Evolutionary conservation across 2,113 vertebrate species (phyloP).

Genomic region (Okapia johnstoni): DNA sequence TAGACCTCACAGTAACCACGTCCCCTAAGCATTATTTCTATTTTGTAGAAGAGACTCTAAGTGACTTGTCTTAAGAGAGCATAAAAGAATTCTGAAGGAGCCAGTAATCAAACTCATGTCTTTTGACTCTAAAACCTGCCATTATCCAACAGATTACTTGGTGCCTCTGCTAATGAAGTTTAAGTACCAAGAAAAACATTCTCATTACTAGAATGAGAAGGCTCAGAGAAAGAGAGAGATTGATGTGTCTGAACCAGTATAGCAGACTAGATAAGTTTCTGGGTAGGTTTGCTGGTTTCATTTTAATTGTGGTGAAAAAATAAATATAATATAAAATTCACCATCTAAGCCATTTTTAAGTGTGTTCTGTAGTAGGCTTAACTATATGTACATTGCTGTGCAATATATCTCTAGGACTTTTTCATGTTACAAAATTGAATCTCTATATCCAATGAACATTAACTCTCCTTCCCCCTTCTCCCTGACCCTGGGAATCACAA

Average conservation of each 20-base stretch:
- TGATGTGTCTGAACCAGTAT: not conserved
- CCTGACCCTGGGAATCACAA: not conserved
- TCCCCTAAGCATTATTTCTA: not conserved
- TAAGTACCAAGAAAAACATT: not conserved
- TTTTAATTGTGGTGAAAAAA: not conserved
- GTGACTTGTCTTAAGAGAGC: not conserved
- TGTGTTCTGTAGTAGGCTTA: not conserved
- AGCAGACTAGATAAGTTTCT: not conserved
- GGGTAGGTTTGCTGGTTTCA: not conserved
- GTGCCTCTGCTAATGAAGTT: not conserved
- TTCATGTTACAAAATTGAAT: not conserved
- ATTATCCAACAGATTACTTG: not conserved
- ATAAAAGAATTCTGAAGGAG: not conserved
- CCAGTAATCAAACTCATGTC: not conserved
- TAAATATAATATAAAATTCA: not conserved
- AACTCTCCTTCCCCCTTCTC: not conserved
- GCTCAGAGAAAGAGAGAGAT: not conserved
- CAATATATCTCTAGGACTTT: not conserved
- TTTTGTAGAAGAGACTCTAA: not conserved
- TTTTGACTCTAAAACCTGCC: not conserved
- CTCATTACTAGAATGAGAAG: not conserved
- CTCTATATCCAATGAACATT: not conserved
- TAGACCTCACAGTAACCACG: not conserved
- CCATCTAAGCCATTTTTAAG: not conserved
- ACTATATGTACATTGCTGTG: not conserved